Evolutionary conservation across 2,113 vertebrate genomes (phyloP).

Genomic region (Prietella phreatophila): DNA sequence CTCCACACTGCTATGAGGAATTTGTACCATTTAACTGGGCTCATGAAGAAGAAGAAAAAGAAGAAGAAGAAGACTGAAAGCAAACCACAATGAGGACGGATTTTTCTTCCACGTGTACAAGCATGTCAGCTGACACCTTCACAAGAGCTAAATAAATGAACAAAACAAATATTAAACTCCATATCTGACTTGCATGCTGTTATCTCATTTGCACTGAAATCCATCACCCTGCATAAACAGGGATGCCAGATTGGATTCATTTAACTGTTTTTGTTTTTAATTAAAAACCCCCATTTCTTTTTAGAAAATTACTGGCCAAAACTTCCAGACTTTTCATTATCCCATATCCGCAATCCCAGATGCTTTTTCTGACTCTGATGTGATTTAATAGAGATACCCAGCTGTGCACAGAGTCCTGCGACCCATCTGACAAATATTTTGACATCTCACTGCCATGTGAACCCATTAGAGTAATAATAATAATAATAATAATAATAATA

Average conservation of each 20-base stretch:
- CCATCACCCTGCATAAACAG: neutral
- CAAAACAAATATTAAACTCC: neutral
- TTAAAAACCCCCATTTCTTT: neutral
- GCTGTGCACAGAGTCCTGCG: neutral
- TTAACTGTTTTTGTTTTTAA: neutral
- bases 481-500: neutral
- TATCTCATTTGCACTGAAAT: too few relatives aligned
- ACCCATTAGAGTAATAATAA: neutral
- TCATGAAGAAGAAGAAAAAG: neutral
- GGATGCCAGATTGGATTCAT: neutral
- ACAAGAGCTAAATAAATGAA: neutral
- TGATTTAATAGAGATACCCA: neutral
- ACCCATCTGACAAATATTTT: slow-evolving; percentile 20
- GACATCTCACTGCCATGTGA: slow-evolving; percentile 29
- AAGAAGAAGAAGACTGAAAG: too few relatives aligned
- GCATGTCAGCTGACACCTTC: neutral
- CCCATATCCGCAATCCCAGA: neutral
- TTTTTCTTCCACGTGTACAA: neutral
- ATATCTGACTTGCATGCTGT: neutral
- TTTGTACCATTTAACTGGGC: neutral
- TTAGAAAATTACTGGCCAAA: neutral
- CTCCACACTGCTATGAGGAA: slow-evolving; percentile 36
- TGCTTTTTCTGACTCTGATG: neutral
- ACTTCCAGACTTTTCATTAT: neutral
- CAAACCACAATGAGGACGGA: neutral